A percentile compares a stretch with the other conserved stretches of the same genome.
Evolutionary conservation across 2,888 invertebrate genomes (phyloP).

Genomic region (Petrolisthes manimaculis): DNA sequence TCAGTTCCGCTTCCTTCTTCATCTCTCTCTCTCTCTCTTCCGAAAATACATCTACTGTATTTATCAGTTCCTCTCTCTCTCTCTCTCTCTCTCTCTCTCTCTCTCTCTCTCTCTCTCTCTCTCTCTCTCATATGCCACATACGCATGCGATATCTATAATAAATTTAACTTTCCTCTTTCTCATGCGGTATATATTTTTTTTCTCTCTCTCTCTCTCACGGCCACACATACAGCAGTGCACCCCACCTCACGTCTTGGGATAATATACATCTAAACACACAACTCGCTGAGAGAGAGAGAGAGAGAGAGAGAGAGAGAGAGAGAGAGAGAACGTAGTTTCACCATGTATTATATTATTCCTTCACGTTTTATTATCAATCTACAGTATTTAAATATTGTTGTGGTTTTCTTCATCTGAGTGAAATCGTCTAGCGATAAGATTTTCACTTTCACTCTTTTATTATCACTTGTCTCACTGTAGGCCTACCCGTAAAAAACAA

Average conservation of each 20-base stretch:
- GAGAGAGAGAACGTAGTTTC: not conserved
- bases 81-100: not conserved
- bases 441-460: no score
- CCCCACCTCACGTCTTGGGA: not conserved
- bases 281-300: not conserved
- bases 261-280: not conserved
- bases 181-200: not conserved
- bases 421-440: no score
- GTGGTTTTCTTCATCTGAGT: no score
- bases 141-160: not conserved
- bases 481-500: no score
- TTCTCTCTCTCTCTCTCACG: not conserved
- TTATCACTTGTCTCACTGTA: no score
- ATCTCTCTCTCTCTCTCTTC: not conserved
- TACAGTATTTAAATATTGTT: no score
- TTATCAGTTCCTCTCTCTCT: not conserved
- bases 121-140: not conserved
- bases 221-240: not conserved
- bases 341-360: no score
- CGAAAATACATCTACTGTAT: not conserved
- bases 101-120: not conserved
- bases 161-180: not conserved
- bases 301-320: slow-evolving; percentile 1
- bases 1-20: not conserved
- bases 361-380: no score